Evolutionary conservation across 2,113 vertebrate genomes (phyloP).

Genomic region (Prunella himalayana): DNA sequence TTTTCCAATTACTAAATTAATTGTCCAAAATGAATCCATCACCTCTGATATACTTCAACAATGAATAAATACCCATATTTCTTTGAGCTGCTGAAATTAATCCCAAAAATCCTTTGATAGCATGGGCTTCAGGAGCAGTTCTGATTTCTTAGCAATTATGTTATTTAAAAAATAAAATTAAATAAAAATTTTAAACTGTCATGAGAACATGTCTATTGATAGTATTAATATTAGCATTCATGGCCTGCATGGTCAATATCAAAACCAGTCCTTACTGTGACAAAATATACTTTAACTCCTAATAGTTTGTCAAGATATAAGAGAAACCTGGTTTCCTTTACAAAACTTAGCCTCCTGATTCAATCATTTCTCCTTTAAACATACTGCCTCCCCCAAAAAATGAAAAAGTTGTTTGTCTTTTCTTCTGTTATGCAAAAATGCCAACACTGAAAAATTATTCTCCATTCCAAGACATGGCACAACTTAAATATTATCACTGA

Average conservation of each 20-base stretch:
- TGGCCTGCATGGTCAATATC: background rate
- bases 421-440: background rate
- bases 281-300: background rate
- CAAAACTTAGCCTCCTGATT: background rate
- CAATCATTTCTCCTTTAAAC: background rate
- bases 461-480: background rate
- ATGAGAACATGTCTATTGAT: background rate
- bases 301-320: background rate
- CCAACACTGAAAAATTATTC: background rate
- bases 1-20: background rate
- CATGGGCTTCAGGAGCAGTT: background rate
- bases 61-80: background rate
- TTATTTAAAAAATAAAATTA: background rate
- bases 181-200: background rate
- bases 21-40: background rate
- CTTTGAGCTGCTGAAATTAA: background rate
- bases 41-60: background rate
- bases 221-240: background rate
- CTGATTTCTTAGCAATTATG: background rate
- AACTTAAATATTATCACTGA: background rate
- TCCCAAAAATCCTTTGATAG: background rate
- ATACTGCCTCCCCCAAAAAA: fast-evolving
- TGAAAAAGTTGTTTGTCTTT: fast-evolving
- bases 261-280: background rate
- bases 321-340: background rate